phyloP scores from a whole-genome alignment of 1,140 invertebrate genomes.

The Pygmarrhopalites habei region DNA sequence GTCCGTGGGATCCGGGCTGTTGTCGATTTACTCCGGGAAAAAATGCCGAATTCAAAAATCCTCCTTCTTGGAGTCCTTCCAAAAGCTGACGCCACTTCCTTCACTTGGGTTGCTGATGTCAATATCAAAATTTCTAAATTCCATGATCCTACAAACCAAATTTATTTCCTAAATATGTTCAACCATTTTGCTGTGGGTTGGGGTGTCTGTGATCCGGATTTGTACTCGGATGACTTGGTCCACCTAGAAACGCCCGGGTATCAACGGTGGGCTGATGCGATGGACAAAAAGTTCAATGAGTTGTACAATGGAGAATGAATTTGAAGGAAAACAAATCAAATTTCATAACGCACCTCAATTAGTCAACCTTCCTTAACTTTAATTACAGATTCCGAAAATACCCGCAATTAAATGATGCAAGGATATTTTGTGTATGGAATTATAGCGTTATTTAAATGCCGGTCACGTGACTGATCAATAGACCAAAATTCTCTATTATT shows the following conservation, averaged over 20 bases:
- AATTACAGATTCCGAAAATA: too few species aligned
- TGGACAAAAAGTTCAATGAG: conserved; percentile 22
- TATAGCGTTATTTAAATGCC: too few species aligned
- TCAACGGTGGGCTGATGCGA: conserved; percentile 17
- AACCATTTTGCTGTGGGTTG: conserved; percentile 12
- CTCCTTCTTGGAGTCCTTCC: conserved; percentile 26
- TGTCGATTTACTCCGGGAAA: not conserved
- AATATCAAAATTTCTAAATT: conserved; percentile 20
- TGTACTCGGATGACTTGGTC: conserved; percentile 10
- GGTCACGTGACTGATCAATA: too few species aligned
- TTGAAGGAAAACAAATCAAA: too few species aligned
- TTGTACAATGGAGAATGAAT: not conserved
- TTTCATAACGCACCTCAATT: too few species aligned
- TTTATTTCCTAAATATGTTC: conserved; percentile 24
- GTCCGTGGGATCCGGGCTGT: too few species aligned
- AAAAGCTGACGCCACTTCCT: not conserved
- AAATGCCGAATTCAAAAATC: conserved; percentile 19
- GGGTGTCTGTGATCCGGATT: not conserved
- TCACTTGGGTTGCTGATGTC: conserved; percentile 12
- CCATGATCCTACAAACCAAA: conserved; percentile 3
- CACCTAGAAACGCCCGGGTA: conserved; percentile 23
- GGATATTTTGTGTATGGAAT: too few species aligned
- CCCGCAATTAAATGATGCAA: too few species aligned
- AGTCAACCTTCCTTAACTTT: too few species aligned
- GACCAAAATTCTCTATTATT: too few species aligned